phyloP scores from a whole-genome alignment of 2,113 vertebrate genomes.

The Jaculus jaculus region DNA sequence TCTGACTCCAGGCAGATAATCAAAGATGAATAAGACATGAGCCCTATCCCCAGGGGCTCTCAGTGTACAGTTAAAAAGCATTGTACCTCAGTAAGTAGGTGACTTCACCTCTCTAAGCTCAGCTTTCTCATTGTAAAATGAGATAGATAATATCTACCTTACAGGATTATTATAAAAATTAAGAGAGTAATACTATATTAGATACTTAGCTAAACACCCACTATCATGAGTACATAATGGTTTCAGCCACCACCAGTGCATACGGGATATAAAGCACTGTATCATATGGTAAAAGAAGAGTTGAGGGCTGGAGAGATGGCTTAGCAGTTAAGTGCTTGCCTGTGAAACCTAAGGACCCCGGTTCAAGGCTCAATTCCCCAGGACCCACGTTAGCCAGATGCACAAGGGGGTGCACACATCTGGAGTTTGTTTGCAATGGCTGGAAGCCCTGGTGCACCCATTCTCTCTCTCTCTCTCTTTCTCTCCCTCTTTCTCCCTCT shows the following conservation, averaged over 20 bases:
- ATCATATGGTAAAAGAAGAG: background rate
- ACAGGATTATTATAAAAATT: background rate
- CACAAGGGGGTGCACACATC: no score
- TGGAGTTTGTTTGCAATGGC: no score
- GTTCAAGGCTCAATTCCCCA: no score
- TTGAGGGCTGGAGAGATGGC: no score
- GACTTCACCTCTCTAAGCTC: background rate
- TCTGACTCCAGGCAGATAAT: background rate
- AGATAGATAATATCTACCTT: background rate
- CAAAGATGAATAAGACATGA: background rate
- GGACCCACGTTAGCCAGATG: no score
- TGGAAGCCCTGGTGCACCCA: no score
- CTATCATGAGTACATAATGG: background rate
- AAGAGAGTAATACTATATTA: background rate
- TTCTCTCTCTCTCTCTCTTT: no score
- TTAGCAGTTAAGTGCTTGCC: no score
- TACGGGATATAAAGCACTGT: background rate
- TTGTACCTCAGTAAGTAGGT: background rate
- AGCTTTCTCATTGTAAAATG: constrained; percentile 30
- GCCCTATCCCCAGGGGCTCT: background rate
- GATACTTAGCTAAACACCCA: background rate
- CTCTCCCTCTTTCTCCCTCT: no score
- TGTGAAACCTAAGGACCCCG: no score
- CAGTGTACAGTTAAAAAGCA: background rate
- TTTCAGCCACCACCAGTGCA: background rate